phyloP scores from a whole-genome alignment of 2,888 invertebrate genomes.

The Netelia virgata region DNA sequence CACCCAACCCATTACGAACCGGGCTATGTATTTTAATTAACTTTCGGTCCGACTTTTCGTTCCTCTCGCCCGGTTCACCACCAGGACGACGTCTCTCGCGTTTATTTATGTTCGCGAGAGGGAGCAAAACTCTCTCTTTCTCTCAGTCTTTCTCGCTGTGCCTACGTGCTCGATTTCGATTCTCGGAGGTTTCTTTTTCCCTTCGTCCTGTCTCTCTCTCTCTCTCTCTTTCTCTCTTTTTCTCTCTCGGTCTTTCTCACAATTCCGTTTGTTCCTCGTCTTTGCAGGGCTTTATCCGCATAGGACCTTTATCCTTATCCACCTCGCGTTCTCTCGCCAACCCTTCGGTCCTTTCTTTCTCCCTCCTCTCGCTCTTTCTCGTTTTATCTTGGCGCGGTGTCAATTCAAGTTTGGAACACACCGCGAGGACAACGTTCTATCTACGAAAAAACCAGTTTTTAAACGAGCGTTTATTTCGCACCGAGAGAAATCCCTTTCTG shows the following conservation, averaged over 20 bases:
- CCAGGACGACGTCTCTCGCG: conserved; percentile 79
- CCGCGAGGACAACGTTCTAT: conserved; percentile 82
- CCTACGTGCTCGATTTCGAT: conserved; percentile 67
- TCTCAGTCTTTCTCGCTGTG: conserved; percentile 66
- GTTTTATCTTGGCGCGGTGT: conserved; percentile 82
- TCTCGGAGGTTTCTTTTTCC: conserved; percentile 50
- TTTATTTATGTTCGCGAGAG: conserved; percentile 81
- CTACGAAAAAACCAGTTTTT: conserved; percentile 84
- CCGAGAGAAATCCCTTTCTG: conserved; percentile 58
- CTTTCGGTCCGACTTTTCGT: conserved; percentile 72
- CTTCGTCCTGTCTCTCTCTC: conserved; percentile 57
- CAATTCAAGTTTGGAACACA: conserved; percentile 84
- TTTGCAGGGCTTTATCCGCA: conserved; percentile 57
- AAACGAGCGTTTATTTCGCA: conserved; percentile 80
- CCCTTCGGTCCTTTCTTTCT: conserved; percentile 39
- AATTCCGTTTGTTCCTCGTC: conserved; percentile 54
- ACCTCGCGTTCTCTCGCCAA: conserved; percentile 43
- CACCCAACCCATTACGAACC: conserved; percentile 76
- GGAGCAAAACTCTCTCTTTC: conserved; percentile 55
- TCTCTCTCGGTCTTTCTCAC: conserved; percentile 60
- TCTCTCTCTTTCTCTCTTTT: conserved; percentile 37
- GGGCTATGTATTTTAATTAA: conserved; percentile 83
- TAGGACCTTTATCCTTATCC: conserved; percentile 61
- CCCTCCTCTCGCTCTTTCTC: conserved; percentile 67
- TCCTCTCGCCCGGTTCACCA: conserved; percentile 69